Conservation (phyloP, 2,797 vertebrate species). For the Silurus aristotelis region DNA sequence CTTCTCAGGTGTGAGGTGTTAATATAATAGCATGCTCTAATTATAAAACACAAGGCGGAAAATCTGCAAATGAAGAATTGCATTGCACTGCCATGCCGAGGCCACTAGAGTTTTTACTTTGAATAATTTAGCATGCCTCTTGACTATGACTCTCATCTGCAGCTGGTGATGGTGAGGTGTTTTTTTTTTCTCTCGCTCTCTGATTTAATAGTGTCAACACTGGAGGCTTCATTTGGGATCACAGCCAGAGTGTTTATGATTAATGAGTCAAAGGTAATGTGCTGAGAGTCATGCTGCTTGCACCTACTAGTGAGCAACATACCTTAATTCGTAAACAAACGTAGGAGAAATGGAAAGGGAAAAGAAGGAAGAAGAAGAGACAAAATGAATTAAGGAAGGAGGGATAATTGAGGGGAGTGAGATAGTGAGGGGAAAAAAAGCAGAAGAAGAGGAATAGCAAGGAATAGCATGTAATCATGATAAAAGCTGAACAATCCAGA, state of each 20-base stretch:
- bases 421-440: not conserved
- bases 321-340: not conserved
- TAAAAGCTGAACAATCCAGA: not conserved
- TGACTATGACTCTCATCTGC: slow-evolving; percentile 32
- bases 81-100: not conserved
- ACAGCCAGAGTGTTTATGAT: slow-evolving; percentile 42
- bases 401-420: not conserved
- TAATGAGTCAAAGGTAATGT: slow-evolving; percentile 45
- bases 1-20: not conserved
- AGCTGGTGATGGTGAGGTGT: slow-evolving; percentile 22
- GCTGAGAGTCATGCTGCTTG: slow-evolving; percentile 20
- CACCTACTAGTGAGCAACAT: slow-evolving; percentile 29
- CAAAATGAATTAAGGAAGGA: not conserved
- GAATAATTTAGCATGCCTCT: slow-evolving; percentile 52
- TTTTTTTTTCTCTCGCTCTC: not conserved
- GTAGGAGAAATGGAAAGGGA: not conserved
- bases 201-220: slow-evolving; percentile 25
- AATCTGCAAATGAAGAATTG: not conserved
- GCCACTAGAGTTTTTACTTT: slow-evolving; percentile 7
- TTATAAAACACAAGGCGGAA: not conserved
- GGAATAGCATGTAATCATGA: not conserved
- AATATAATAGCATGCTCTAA: not conserved
- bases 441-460: not conserved
- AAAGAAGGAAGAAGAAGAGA: not conserved
- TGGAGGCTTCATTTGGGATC: slow-evolving; percentile 48